Evolutionary conservation across 1,140 invertebrate species (phyloP).

Genomic region (Trichomalopsis sarcophagae): DNA sequence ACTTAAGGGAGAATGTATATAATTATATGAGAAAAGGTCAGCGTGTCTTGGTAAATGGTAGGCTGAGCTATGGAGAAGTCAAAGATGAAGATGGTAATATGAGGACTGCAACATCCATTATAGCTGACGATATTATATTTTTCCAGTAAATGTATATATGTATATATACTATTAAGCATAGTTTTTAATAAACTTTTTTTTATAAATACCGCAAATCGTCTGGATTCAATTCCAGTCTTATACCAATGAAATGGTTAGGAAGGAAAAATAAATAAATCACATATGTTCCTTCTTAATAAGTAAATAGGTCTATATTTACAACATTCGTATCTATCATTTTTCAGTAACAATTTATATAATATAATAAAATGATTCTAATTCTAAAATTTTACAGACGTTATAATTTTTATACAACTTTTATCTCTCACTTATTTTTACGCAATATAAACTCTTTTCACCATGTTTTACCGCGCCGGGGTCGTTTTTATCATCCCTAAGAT

Average conservation of each 20-base stretch:
- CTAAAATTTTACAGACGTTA: conserved; percentile 73
- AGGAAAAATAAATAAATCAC: conserved; percentile 49
- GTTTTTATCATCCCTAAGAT: conserved; percentile 50
- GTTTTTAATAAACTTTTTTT: conserved; percentile 20
- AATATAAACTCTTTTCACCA: conserved; percentile 57
- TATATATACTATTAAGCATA: background rate
- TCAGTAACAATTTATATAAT: conserved; percentile 73
- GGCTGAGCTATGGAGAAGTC: conserved; percentile 90
- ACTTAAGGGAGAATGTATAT: conserved; percentile 85
- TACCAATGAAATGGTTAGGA: background rate
- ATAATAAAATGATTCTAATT: conserved; percentile 69
- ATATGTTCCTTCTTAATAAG: conserved; percentile 67
- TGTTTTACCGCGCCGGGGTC: conserved; percentile 48
- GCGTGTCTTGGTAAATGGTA: conserved; percentile 88
- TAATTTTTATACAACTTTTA: conserved; percentile 67
- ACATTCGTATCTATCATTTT: conserved; percentile 66
- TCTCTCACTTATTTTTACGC: conserved; percentile 54
- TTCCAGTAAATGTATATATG: conserved; percentile 71
- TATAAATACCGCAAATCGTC: background rate
- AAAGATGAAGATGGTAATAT: conserved; percentile 85
- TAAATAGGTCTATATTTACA: conserved; percentile 76
- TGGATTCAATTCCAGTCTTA: background rate
- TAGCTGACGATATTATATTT: conserved; percentile 92
- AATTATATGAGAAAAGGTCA: conserved; percentile 91
- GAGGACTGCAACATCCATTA: conserved; percentile 84